Evolutionary conservation across 2,888 invertebrate genomes (phyloP).

Genomic region (Lasioglossum calceatum): DNA sequence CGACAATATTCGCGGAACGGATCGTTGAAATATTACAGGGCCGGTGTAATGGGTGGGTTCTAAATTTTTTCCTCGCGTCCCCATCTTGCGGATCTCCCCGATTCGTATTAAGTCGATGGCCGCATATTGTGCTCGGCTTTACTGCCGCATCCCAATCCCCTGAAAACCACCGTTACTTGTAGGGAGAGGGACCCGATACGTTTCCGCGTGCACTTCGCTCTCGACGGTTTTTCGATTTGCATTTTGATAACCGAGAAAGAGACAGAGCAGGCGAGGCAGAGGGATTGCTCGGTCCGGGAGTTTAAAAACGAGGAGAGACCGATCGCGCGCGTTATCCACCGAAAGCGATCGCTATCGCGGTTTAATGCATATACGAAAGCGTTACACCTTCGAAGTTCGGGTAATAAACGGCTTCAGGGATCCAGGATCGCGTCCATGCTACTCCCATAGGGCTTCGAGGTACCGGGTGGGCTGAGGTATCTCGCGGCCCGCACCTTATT

Average conservation of each 20-base stretch:
- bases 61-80: neutral
- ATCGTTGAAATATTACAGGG: neutral
- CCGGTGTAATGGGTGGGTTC: neutral
- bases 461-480: constrained; percentile 17
- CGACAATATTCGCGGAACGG: neutral
- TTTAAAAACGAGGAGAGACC: neutral
- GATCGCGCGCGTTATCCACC: constrained; percentile 22
- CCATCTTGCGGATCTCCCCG: neutral
- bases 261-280: neutral
- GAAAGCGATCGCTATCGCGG: constrained; percentile 25
- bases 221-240: constrained; percentile 27
- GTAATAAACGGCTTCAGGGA: constrained; percentile 24
- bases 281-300: neutral
- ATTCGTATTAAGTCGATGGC: constrained; percentile 3
- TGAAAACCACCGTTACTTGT: constrained; percentile 17
- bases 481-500: constrained; percentile 53
- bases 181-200: neutral
- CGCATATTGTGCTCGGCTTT: constrained; percentile 3
- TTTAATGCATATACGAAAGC: constrained; percentile 4
- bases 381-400: neutral
- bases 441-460: constrained; percentile 2
- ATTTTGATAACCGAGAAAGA: constrained; percentile 31
- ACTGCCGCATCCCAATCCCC: neutral
- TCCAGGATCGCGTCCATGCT: constrained; percentile 12
- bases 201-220: neutral